Percentiles rank a stretch among this genome's conserved stretches.
Evolutionary conservation across 2,888 invertebrate species (phyloP).

Genomic region (Dolichomitus sp.): DNA sequence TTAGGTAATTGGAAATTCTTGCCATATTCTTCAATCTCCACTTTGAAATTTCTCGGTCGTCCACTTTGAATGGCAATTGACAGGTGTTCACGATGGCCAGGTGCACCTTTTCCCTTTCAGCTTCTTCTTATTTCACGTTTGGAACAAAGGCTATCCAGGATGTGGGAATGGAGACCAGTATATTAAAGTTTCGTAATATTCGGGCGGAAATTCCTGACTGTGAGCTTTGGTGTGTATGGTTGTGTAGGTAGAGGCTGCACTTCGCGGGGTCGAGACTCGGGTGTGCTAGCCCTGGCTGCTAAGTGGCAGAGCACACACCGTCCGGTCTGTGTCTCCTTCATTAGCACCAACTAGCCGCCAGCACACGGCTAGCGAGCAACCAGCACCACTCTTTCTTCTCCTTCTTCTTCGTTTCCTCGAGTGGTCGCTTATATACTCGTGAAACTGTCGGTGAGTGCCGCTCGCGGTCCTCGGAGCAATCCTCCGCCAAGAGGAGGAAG

Average conservation of each 20-base stretch:
- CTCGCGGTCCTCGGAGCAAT: constrained; percentile 41
- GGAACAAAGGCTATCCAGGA: constrained; percentile 39
- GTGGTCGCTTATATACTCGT: constrained; percentile 60
- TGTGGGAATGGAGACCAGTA: constrained; percentile 28
- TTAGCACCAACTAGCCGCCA: constrained; percentile 82
- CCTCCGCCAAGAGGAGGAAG: constrained; percentile 44
- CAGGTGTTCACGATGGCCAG: constrained; percentile 1
- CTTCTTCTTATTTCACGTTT: neutral
- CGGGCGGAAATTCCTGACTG: constrained; percentile 15
- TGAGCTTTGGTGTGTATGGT: constrained; percentile 1
- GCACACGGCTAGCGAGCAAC: constrained; percentile 49
- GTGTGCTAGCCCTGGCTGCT: constrained; percentile 74
- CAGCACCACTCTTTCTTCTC: constrained; percentile 23
- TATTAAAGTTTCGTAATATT: constrained; percentile 61
- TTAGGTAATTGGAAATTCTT: constrained; percentile 26
- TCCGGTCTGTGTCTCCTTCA: constrained; percentile 84
- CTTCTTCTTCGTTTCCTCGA: constrained; percentile 50
- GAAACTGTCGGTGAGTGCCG: constrained; percentile 53
- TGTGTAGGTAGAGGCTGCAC: constrained; percentile 59
- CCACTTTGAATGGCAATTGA: neutral
- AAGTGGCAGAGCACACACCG: constrained; percentile 84
- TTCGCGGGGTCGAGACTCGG: constrained; percentile 77
- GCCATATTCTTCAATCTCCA: neutral
- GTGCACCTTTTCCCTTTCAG: neutral
- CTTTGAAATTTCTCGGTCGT: neutral